phyloP scores from a whole-genome alignment of 2,113 vertebrate species.

The Malurus melanocephalus region DNA sequence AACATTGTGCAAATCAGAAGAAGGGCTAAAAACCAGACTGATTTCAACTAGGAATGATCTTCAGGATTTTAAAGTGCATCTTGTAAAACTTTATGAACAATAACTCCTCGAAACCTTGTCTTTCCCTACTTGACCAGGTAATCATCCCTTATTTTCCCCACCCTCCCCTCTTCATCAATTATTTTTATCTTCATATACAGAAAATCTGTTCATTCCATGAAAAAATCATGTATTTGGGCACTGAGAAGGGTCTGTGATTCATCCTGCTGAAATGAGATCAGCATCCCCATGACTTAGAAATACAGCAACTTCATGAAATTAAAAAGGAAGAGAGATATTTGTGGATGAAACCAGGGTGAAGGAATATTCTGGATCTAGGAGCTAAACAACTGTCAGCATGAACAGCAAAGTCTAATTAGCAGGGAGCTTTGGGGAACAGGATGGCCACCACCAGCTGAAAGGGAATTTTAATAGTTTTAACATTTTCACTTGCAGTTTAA shows the following conservation, averaged over 20 bases:
- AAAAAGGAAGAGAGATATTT: neutral
- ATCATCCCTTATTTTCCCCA: neutral
- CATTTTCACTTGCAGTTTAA: neutral
- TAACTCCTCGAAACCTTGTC: neutral
- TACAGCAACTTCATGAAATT: neutral
- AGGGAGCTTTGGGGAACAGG: accelerated
- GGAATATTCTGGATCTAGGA: neutral
- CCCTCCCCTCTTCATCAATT: neutral
- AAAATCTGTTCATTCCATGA: neutral
- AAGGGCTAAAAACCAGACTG: neutral
- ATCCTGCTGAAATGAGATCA: neutral
- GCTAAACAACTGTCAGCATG: neutral
- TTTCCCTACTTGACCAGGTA: neutral
- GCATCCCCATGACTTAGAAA: neutral
- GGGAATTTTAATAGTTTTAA: neutral
- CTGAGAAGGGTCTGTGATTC: neutral
- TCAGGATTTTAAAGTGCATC: neutral
- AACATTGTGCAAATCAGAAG: neutral
- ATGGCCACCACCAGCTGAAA: neutral
- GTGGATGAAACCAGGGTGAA: neutral
- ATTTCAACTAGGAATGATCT: neutral
- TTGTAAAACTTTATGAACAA: neutral
- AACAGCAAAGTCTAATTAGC: neutral
- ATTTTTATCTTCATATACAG: neutral
- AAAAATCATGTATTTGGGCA: neutral